phyloP scores from a whole-genome alignment of 1,140 invertebrate species.

The Homarus americanus region DNA sequence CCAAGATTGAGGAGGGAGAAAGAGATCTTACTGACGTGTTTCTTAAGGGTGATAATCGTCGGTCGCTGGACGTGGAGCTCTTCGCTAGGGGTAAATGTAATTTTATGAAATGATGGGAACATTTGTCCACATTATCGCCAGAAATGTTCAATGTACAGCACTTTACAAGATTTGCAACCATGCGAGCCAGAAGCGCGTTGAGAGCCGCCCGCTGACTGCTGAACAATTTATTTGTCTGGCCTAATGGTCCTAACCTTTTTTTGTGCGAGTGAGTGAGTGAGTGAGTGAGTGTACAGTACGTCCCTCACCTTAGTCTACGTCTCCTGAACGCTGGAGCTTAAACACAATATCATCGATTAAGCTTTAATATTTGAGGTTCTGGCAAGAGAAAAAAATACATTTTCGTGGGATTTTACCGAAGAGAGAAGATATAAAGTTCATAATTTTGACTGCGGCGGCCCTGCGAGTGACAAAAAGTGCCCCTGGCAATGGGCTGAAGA shows the following conservation, averaged over 20 bases:
- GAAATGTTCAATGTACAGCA: not conserved
- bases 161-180: not conserved
- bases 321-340: not conserved
- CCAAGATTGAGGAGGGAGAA: not conserved
- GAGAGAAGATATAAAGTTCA: conserved; percentile 10
- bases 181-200: not conserved
- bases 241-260: not conserved
- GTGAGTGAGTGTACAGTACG: not conserved
- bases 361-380: not conserved
- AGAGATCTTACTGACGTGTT: not conserved
- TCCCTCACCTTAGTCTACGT: not conserved
- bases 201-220: not conserved
- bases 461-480: conserved; percentile 39
- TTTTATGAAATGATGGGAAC: conserved; percentile 5
- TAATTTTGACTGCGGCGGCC: not conserved
- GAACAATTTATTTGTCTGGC: not conserved
- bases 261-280: no score
- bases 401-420: not conserved
- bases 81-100: not conserved
- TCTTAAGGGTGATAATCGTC: not conserved
- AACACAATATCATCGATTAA: not conserved
- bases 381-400: not conserved
- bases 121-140: conserved; percentile 1
- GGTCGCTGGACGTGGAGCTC: not conserved
- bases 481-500: not conserved